Conservation (phyloP, 2,797 vertebrate genomes). For the Mormyrops attenuatus region DNA sequence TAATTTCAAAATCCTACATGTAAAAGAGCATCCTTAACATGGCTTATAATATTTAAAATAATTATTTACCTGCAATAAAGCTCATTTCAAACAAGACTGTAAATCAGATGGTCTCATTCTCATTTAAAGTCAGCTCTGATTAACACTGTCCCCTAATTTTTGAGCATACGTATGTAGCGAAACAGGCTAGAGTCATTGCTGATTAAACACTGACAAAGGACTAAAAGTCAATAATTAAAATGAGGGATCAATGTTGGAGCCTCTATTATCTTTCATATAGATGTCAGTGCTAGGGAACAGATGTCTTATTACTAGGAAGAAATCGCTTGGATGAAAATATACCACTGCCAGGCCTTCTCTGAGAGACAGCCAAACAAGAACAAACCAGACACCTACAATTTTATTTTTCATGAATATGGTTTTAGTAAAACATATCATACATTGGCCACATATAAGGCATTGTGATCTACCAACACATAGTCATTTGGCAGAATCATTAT, state of each 20-base stretch:
- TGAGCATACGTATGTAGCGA: background rate
- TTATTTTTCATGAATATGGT: background rate
- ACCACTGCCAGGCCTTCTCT: background rate
- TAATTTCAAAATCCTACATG: background rate
- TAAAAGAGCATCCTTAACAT: background rate
- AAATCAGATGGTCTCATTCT: background rate
- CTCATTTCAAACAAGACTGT: background rate
- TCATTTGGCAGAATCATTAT: background rate
- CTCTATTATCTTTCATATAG: background rate
- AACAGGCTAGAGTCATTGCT: background rate
- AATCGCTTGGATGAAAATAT: background rate
- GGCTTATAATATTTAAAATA: background rate
- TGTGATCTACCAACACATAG: background rate
- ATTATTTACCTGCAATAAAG: background rate
- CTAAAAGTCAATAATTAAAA: background rate
- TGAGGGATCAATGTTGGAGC: background rate
- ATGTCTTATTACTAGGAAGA: background rate
- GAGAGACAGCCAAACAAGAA: background rate
- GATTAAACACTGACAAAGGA: background rate
- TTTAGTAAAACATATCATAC: background rate
- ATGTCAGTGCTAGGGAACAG: background rate
- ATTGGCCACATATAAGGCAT: background rate
- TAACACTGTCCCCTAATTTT: background rate
- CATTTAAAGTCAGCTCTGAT: background rate
- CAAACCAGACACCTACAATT: background rate